Percentiles rank a stretch among this genome's conserved stretches.
These are phyloP conservation scores for Coecobrya sp. DNA, from an alignment of 2,888 invertebrate genomes.

Conservation along the genomic window DNA sequence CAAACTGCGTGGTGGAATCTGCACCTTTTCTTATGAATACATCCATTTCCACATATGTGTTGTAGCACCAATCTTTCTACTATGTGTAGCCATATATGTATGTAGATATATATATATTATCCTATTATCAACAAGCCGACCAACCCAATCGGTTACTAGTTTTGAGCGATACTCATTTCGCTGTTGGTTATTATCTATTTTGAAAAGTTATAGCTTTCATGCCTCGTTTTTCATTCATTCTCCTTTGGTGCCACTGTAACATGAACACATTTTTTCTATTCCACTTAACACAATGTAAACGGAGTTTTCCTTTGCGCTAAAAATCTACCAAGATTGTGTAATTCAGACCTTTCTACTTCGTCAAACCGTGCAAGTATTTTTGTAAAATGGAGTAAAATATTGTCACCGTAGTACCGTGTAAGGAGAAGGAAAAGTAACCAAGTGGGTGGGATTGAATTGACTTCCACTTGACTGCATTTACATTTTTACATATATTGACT, in stretches of 20 bases:
- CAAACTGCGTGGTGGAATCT: not conserved
- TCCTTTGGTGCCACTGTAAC: conserved; percentile 4
- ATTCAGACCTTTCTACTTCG: conserved; percentile 7
- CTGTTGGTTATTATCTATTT: conserved; percentile 29
- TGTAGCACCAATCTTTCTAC: too few relatives aligned
- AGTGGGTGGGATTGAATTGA: conserved; percentile 70
- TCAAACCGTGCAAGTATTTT: not conserved
- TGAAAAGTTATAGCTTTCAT: not conserved
- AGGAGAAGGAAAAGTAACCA: conserved; percentile 37
- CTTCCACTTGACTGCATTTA: conserved; percentile 68
- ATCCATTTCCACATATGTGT: too few relatives aligned
- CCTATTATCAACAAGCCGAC: too few relatives aligned
- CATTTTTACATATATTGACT: conserved; percentile 70
- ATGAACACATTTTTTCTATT: conserved; percentile 44
- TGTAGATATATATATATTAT: too few relatives aligned
- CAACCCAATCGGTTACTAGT: not conserved
- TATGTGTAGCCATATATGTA: too few relatives aligned
- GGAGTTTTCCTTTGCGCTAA: conserved; percentile 35
- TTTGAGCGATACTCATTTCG: conserved; percentile 37
- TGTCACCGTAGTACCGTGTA: too few relatives aligned
- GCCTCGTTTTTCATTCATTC: conserved; percentile 25
- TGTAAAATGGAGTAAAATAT: not conserved
- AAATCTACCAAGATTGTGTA: too few relatives aligned
- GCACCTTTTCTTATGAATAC: not conserved
- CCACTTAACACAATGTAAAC: conserved; percentile 21